Conservation (phyloP, 1,140 invertebrate species). For the Steinernema feltiae region DNA sequence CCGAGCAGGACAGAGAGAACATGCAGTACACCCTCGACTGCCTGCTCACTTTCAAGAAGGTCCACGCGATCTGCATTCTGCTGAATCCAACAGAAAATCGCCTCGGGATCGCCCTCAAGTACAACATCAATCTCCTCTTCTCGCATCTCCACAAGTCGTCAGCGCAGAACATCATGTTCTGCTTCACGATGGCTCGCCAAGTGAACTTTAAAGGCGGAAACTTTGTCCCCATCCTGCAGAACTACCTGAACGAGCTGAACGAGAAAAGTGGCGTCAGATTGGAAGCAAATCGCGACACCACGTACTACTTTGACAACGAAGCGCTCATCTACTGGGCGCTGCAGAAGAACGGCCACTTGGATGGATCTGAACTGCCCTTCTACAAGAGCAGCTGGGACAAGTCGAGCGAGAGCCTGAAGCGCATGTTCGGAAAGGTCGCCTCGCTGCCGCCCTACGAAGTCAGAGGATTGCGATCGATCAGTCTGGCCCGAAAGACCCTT, state of each 20-base stretch:
- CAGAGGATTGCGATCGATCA: not conserved
- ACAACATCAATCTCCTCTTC: conserved; percentile 39
- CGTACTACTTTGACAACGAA: too few species aligned
- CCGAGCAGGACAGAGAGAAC: conserved; percentile 44
- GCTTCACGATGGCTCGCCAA: conserved; percentile 27
- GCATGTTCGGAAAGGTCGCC: not conserved
- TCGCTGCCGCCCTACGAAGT: not conserved
- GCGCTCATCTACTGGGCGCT: too few species aligned
- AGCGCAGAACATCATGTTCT: conserved; percentile 47
- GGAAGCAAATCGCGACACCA: conserved; percentile 1
- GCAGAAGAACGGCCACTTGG: not conserved
- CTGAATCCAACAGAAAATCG: conserved; percentile 34
- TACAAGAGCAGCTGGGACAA: not conserved
- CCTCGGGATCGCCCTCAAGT: conserved; percentile 29
- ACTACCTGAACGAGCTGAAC: conserved; percentile 15
- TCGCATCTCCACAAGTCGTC: conserved; percentile 45
- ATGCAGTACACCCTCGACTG: conserved; percentile 38
- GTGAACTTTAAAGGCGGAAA: conserved; percentile 30
- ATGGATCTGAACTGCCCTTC: not conserved
- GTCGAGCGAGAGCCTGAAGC: not conserved
- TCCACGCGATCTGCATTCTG: conserved; percentile 45
- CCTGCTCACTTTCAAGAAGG: conserved; percentile 27
- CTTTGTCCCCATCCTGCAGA: conserved; percentile 16
- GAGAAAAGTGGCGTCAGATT: conserved; percentile 18
- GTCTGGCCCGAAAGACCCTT: not conserved